Evolutionary conservation across 2,888 invertebrate species (phyloP).

Genomic region (Neocrepidodera transversa): DNA sequence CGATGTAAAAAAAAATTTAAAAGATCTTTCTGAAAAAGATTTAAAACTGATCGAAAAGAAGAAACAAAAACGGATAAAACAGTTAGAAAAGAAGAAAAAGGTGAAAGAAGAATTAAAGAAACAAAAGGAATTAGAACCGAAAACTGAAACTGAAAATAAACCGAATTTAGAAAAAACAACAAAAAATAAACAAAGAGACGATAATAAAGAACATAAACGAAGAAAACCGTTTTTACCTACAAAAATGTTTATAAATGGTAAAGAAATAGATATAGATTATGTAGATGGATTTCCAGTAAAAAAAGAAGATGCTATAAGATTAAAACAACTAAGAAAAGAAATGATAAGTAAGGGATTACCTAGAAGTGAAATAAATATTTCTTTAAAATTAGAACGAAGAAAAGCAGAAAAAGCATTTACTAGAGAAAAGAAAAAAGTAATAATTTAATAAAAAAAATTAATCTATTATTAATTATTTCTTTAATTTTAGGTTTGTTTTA

Average conservation of each 20-base stretch:
- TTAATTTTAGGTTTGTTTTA: constrained; percentile 76
- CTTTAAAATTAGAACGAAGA: constrained; percentile 74
- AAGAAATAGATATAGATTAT: constrained; percentile 67
- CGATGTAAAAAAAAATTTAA: constrained; percentile 17
- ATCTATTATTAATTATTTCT: too few species aligned
- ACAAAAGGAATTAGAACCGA: constrained; percentile 26
- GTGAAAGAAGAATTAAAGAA: constrained; percentile 39
- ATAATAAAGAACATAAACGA: constrained; percentile 50
- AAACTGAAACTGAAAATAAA: constrained; percentile 6
- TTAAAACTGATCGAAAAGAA: constrained; percentile 48
- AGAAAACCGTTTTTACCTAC: constrained; percentile 50
- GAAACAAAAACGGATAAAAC: constrained; percentile 45
- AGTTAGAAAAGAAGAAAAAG: constrained; percentile 45
- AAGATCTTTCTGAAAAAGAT: constrained; percentile 40
- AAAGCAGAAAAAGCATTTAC: constrained; percentile 76
- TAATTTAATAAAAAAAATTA: background rate
- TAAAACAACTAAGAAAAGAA: constrained; percentile 67
- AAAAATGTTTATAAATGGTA: constrained; percentile 69
- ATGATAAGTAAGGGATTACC: constrained; percentile 74
- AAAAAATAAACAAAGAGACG: constrained; percentile 16
- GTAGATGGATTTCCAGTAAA: constrained; percentile 77
- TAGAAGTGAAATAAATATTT: constrained; percentile 69
- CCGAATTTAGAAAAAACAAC: constrained; percentile 27
- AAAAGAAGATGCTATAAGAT: constrained; percentile 72
- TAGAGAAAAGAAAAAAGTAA: constrained; percentile 73